phyloP scores from a whole-genome alignment of 2,797 vertebrate genomes.

The Chelmon rostratus region DNA sequence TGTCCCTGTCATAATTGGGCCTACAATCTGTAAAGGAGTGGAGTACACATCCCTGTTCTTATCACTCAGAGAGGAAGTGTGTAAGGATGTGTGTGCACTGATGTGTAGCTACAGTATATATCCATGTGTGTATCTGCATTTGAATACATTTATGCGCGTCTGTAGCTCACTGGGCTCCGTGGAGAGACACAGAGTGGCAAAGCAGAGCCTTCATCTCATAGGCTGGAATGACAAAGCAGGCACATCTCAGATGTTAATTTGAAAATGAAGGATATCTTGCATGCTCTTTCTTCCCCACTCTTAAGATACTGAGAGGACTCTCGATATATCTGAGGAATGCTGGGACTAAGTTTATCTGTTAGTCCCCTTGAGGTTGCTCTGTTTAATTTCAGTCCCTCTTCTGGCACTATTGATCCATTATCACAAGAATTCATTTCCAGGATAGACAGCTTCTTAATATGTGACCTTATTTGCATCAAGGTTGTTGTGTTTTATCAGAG shows the following conservation, averaged over 20 bases:
- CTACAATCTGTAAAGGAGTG: slow-evolving; percentile 82
- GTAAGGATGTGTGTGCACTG: slow-evolving; percentile 20
- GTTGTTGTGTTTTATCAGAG: slow-evolving; percentile 50
- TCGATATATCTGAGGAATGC: slow-evolving; percentile 38
- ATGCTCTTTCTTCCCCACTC: slow-evolving; percentile 32
- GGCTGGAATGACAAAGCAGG: slow-evolving; percentile 55
- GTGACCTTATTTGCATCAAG: slow-evolving; percentile 66
- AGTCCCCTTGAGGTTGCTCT: slow-evolving; percentile 33
- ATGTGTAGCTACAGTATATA: slow-evolving; percentile 21
- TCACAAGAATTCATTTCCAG: slow-evolving; percentile 64
- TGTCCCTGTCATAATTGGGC: slow-evolving; percentile 83
- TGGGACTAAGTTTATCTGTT: slow-evolving; percentile 47
- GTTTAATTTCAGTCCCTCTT: slow-evolving; percentile 40
- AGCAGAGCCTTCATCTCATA: slow-evolving; percentile 55
- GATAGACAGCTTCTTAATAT: slow-evolving; percentile 46
- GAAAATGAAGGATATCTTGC: slow-evolving; percentile 69
- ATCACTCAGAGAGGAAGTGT: slow-evolving; percentile 50
- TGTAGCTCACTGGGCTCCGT: slow-evolving; percentile 25
- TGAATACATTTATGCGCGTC: slow-evolving; percentile 29
- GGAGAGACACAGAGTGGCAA: slow-evolving; percentile 49
- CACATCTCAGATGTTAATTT: slow-evolving; percentile 68
- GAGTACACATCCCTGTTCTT: slow-evolving; percentile 75
- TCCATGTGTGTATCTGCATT: slow-evolving; percentile 23
- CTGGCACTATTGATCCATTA: slow-evolving; percentile 61
- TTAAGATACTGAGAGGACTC: slow-evolving; percentile 50